Evolutionary conservation across 2,888 invertebrate species (phyloP).

Genomic region (Sphaerophoria rueppellii): DNA sequence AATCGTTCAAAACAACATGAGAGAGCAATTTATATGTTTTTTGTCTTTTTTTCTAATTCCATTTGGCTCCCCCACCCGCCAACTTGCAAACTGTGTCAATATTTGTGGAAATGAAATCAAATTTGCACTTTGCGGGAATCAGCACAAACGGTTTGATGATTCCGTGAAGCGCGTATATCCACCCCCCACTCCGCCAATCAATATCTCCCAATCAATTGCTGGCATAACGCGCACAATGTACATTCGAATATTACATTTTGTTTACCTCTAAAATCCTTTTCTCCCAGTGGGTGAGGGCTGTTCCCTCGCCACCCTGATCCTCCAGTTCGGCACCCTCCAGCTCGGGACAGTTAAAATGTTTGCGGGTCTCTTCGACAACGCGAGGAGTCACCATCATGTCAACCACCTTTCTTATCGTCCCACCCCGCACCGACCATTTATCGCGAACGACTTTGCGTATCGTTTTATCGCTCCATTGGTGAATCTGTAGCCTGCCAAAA

Average conservation of each 20-base stretch:
- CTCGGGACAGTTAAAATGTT: constrained; percentile 92
- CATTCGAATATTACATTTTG: constrained; percentile 60
- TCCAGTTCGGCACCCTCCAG: constrained; percentile 98
- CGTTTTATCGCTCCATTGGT: constrained; percentile 96
- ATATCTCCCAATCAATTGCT: not conserved
- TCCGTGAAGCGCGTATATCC: not conserved
- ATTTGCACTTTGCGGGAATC: constrained; percentile 22
- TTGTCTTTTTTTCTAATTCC: not conserved
- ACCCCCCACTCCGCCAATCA: not conserved
- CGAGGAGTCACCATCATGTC: constrained; percentile 95
- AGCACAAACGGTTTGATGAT: not conserved
- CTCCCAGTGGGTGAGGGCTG: constrained; percentile 99
- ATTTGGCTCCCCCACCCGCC: not conserved
- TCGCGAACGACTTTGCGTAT: constrained; percentile 88
- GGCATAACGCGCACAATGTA: not conserved
- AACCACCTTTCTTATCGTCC: constrained; percentile 88
- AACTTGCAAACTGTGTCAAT: constrained; percentile 21
- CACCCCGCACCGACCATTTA: constrained; percentile 91
- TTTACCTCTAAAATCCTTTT: constrained; percentile 97
- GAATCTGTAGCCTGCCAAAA: constrained; percentile 89
- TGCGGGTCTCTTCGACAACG: constrained; percentile 92
- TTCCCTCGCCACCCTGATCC: constrained; percentile 99
- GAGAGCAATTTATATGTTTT: not conserved
- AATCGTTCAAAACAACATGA: constrained; percentile 2
- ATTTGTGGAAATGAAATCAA: constrained; percentile 26